Evolutionary conservation across 2,888 invertebrate genomes (phyloP).

Genomic region (Ochropleura plecta): DNA sequence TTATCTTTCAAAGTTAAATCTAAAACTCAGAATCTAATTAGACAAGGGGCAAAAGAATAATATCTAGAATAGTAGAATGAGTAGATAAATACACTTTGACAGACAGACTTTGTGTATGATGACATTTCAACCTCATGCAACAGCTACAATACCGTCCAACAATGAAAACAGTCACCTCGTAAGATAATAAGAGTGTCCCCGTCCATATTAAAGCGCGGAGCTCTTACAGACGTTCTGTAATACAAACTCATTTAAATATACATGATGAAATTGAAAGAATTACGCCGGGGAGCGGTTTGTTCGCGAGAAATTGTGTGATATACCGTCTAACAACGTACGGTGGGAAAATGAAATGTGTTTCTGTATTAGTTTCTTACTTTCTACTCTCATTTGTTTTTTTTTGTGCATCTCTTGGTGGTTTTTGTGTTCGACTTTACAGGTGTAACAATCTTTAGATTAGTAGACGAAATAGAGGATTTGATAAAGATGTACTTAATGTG

Average conservation of each 20-base stretch:
- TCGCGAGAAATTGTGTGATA: conserved; percentile 68
- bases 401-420: background rate
- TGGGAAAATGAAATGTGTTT: conserved; percentile 51
- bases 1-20: background rate
- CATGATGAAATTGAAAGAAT: conserved; percentile 90
- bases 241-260: conserved; percentile 89
- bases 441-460: background rate
- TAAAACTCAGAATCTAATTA: background rate
- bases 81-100: background rate
- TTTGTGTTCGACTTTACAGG: background rate
- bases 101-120: too few species aligned
- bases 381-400: background rate
- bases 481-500: too few species aligned
- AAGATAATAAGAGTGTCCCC: conserved; percentile 86
- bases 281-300: conserved; percentile 73
- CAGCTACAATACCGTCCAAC: conserved; percentile 46
- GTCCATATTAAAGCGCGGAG: conserved; percentile 83
- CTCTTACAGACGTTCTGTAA: conserved; percentile 77
- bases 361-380: conserved; percentile 16
- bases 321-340: conserved; percentile 48
- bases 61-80: background rate
- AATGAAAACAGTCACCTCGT: conserved; percentile 70
- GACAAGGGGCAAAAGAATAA: background rate
- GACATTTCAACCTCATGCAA: background rate
- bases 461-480: background rate